Conservation (phyloP, 2,797 vertebrate species). For the Syndactyla subalaris region DNA sequence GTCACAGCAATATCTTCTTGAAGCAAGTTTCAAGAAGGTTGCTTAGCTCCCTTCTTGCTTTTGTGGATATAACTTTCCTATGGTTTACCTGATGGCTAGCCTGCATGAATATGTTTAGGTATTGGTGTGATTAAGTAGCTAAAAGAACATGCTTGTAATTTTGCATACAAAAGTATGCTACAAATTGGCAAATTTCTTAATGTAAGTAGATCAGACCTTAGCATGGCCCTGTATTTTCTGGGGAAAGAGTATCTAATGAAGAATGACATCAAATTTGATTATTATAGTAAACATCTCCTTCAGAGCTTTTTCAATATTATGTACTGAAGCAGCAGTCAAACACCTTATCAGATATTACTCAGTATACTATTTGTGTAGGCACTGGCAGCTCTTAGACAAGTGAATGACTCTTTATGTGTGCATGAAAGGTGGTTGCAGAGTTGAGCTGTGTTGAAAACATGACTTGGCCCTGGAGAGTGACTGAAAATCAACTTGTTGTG, state of each 20-base stretch:
- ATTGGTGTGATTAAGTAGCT: not conserved
- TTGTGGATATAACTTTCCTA: not conserved
- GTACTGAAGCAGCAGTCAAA: not conserved
- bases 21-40: not conserved
- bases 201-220: not conserved
- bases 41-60: not conserved
- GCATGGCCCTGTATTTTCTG: not conserved
- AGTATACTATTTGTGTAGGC: not conserved
- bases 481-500: not conserved
- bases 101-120: not conserved
- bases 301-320: not conserved
- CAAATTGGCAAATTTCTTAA: not conserved
- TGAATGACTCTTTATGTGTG: not conserved
- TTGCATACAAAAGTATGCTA: rapidly evolving
- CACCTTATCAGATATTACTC: not conserved
- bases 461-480: not conserved
- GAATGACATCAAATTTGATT: not conserved
- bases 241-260: not conserved
- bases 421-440: not conserved
- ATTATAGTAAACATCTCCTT: not conserved
- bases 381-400: not conserved
- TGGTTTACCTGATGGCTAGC: not conserved
- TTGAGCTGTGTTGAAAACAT: not conserved
- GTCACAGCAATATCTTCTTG: not conserved
- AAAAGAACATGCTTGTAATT: not conserved